Percentiles rank a stretch among this genome's conserved stretches.
phyloP scores from a whole-genome alignment of 2,888 invertebrate species.

The Congeria kusceri region DNA sequence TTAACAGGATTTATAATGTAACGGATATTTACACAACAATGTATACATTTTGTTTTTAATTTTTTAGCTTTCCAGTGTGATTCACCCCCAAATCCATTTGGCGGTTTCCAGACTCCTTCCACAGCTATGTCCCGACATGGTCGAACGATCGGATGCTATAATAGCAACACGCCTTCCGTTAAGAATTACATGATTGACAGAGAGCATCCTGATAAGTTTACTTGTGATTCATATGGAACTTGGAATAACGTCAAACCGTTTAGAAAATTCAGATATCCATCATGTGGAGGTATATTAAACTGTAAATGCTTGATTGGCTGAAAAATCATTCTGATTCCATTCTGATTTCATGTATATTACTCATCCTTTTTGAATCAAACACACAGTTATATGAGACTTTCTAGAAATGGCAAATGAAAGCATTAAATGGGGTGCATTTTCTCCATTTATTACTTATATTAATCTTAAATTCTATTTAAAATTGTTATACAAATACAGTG shows the following conservation, averaged over 20 bases:
- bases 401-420: background rate
- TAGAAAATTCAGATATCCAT: slow-evolving; percentile 62
- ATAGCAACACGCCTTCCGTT: background rate
- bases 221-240: slow-evolving; percentile 98
- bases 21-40: too few species aligned
- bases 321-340: too few species aligned
- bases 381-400: background rate
- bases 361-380: too few species aligned
- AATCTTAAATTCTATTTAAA: too few species aligned
- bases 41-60: background rate
- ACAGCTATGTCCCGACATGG: slow-evolving; percentile 48
- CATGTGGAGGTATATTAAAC: slow-evolving; percentile 74
- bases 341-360: too few species aligned
- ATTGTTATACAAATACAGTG: too few species aligned
- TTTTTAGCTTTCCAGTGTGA: slow-evolving; percentile 65
- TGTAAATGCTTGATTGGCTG: background rate
- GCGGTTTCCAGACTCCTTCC: slow-evolving; percentile 60
- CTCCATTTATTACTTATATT: background rate
- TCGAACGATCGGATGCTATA: slow-evolving; percentile 62
- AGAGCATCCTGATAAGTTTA: slow-evolving; percentile 95
- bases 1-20: too few species aligned
- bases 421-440: slow-evolving; percentile 3
- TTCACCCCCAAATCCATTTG: slow-evolving; percentile 55
- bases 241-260: slow-evolving; percentile 87
- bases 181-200: slow-evolving; percentile 46